Evolutionary conservation across 2,888 invertebrate genomes (phyloP), one percentile per base, ranked within the genome.

Genomic region (Neoaliturus tenellus): DNA sequence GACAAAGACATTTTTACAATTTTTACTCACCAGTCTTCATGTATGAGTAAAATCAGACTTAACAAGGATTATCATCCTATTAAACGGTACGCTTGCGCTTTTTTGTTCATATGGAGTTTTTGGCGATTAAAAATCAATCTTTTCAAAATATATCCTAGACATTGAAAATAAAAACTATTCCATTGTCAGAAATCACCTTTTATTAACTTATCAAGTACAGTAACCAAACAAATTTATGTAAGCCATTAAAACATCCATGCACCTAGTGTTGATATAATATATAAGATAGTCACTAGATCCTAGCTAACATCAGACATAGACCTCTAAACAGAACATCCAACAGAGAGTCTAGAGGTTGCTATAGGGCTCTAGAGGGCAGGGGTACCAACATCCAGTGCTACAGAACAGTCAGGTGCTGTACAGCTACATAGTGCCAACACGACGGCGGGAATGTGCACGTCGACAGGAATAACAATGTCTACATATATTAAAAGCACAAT

Each of bases 351-450:
- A 78, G 4, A 33, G 31, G 55, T 48, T 20, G 75, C 44, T 48
- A 75, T 25, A 67, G 33, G 33, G 33, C 67, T 55, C 51, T 78
- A 78, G 28, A 51, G 28, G 28, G 2, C 78, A 51, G 78, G 78
- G 78, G 55, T 48, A 78, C 78, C 78, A 55, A 78, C 51, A 75
- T 41, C 41, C 28, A 75, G 73, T 75, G 73, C 73, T 75, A 75
- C 73, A 75, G 25, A 28, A 71, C 41, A 62, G 44, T 75, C 48
- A 75, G 73, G 78, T 78, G 78, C 78, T 78, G 78, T 78, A 78
- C 78, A 78, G 78, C 78, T 78, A 78, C 55, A 78, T 71, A 55
- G 78, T 78, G 78, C 78, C 78, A 78, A 78, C 78, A 51, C 55
- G 55, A 78, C 78, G 62, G 62, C 62, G 23, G 23, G 51, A 51